phyloP scores from a whole-genome alignment of 2,113 vertebrate genomes.

The Lepus americanus region DNA sequence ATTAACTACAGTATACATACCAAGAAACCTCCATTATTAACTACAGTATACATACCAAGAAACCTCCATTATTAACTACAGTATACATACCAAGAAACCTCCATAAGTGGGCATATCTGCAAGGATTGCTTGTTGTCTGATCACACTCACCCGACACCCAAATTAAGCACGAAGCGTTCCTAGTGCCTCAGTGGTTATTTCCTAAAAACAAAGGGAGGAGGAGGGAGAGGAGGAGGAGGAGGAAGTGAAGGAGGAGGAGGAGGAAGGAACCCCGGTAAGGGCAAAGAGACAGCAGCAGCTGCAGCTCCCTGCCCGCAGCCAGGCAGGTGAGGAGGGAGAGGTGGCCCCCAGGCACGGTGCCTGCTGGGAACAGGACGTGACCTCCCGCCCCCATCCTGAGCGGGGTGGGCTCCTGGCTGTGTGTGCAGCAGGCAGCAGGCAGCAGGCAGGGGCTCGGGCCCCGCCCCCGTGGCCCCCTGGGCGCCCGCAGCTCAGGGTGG shows the following conservation, averaged over 20 bases:
- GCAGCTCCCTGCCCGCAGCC: neutral
- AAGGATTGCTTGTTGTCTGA: too few relatives aligned
- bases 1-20: too few relatives aligned
- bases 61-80: too few relatives aligned
- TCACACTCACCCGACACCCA: too few relatives aligned
- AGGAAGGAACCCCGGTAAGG: too few relatives aligned
- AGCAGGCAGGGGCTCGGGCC: neutral
- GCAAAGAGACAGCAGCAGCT: neutral
- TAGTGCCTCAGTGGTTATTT: too few relatives aligned
- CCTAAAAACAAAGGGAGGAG: neutral
- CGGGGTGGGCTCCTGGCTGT: neutral
- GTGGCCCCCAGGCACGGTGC: neutral
- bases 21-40: too few relatives aligned
- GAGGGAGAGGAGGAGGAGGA: neutral
- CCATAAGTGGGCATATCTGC: too few relatives aligned
- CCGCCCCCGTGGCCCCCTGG: neutral
- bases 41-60: too few relatives aligned
- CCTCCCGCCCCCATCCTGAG: neutral
- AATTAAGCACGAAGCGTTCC: too few relatives aligned
- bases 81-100: too few relatives aligned
- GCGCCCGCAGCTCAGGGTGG: neutral
- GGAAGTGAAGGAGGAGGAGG: neutral
- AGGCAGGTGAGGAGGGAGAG: neutral
- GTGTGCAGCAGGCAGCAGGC: too few relatives aligned
- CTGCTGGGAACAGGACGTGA: accelerated